These are phyloP conservation scores for Acleris sparsana DNA, from an alignment of 2,888 invertebrate species.

Conservation along the genomic window DNA sequence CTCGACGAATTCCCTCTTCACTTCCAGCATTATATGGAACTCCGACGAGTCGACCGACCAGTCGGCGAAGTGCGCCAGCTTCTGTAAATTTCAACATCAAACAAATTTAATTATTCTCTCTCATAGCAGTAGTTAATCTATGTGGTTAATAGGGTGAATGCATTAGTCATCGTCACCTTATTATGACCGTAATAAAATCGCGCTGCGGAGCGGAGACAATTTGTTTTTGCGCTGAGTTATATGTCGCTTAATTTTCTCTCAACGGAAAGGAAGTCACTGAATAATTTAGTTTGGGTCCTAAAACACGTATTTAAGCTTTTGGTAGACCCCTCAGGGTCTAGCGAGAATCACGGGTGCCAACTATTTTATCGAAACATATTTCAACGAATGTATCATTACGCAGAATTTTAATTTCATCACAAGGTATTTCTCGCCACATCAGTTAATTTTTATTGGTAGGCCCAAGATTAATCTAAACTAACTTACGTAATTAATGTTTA, in stretches of 20 bases:
- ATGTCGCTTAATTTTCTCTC: background rate
- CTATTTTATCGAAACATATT: too few relatives aligned
- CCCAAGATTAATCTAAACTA: too few relatives aligned
- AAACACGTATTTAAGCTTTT: too few relatives aligned
- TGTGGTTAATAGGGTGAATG: slow-evolving; percentile 43
- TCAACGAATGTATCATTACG: too few relatives aligned
- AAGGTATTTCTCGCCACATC: too few relatives aligned
- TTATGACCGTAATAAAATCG: slow-evolving; percentile 30
- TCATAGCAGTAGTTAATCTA: slow-evolving; percentile 46
- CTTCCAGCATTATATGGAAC: slow-evolving; percentile 88
- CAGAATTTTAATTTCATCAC: too few relatives aligned
- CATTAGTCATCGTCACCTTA: slow-evolving; percentile 36
- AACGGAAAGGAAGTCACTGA: background rate
- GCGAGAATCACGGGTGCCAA: too few relatives aligned
- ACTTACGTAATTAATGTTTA: too few relatives aligned
- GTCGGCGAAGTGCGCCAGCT: slow-evolving; percentile 89
- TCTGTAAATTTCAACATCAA: slow-evolving; percentile 67
- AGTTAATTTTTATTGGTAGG: too few relatives aligned
- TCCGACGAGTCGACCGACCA: slow-evolving; percentile 90
- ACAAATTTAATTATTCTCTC: slow-evolving; percentile 59
- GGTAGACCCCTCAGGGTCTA: too few relatives aligned
- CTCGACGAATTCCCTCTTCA: slow-evolving; percentile 87
- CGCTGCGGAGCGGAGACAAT: slow-evolving; percentile 6
- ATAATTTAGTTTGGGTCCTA: background rate
- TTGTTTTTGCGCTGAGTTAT: background rate